Evolutionary conservation across 2,888 invertebrate species (phyloP).

Genomic region (Coelogynopora nodosa): DNA sequence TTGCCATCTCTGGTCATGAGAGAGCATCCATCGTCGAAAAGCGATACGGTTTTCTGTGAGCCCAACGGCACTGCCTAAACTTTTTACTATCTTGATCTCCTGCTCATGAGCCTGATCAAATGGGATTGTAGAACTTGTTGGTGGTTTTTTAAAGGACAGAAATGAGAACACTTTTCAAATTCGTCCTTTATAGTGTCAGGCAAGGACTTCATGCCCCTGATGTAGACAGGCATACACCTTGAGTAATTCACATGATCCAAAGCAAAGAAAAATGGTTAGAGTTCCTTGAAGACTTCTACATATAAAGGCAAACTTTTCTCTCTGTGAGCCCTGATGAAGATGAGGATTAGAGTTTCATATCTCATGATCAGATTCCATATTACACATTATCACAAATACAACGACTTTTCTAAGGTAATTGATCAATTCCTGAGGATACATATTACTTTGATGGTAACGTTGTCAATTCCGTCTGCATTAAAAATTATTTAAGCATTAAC

Average conservation of each 20-base stretch:
- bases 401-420: no score
- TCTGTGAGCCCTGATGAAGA: no score
- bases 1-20: slow-evolving; percentile 43
- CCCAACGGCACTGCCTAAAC: background rate
- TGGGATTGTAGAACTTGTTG: slow-evolving; percentile 18
- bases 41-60: background rate
- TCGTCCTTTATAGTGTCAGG: slow-evolving; percentile 40
- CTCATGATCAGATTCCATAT: no score
- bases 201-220: slow-evolving; percentile 43
- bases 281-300: no score
- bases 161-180: slow-evolving; percentile 38
- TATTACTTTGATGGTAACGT: no score
- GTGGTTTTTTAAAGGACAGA: background rate
- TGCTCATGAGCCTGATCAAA: slow-evolving; percentile 31
- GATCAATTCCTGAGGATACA: no score
- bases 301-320: no score
- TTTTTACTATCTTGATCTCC: slow-evolving; percentile 12
- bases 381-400: no score
- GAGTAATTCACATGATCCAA: slow-evolving; percentile 23
- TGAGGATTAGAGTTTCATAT: no score
- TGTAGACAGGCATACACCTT: slow-evolving; percentile 42
- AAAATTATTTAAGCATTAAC: no score
- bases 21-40: background rate
- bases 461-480: no score
- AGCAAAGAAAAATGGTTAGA: no score